Conservation (phyloP, 2,888 invertebrate species). For the Labia minor region DNA sequence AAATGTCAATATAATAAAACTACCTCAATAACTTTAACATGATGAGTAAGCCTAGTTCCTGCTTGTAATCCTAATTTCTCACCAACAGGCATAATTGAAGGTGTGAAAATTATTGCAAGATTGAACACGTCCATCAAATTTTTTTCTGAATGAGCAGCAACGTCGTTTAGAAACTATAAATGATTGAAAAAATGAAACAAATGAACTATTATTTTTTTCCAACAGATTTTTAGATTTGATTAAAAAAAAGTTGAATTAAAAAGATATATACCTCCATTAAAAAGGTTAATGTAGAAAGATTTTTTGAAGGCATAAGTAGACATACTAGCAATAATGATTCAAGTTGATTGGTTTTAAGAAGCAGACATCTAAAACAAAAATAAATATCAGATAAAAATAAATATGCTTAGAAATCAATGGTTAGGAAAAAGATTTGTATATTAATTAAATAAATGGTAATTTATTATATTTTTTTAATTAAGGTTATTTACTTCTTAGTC, state of each 20-base stretch:
- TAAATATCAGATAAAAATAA: neutral
- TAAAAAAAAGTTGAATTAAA: slow-evolving; percentile 13
- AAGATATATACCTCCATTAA: slow-evolving; percentile 55
- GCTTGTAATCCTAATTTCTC: slow-evolving; percentile 45
- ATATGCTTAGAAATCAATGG: too few species aligned
- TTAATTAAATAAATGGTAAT: too few species aligned
- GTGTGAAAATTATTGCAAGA: slow-evolving; percentile 73
- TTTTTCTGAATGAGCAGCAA: slow-evolving; percentile 53
- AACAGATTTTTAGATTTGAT: slow-evolving; percentile 18
- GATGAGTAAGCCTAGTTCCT: slow-evolving; percentile 49
- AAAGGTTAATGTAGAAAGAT: slow-evolving; percentile 68
- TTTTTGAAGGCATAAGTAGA: slow-evolving; percentile 60
- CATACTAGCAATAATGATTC: slow-evolving; percentile 56
- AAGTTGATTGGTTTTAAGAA: slow-evolving; percentile 47
- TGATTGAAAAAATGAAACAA: slow-evolving; percentile 22
- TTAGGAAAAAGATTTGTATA: too few species aligned
- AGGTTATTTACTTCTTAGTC: too few species aligned
- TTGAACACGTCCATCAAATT: slow-evolving; percentile 80
- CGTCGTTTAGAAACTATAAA: slow-evolving; percentile 54
- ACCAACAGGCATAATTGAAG: slow-evolving; percentile 72
- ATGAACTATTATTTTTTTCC: too few species aligned
- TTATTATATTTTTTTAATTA: too few species aligned
- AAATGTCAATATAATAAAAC: too few species aligned
- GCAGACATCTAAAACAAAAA: slow-evolving; percentile 41
- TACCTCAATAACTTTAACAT: slow-evolving; percentile 60